Evolutionary conservation across 2,797 vertebrate species (phyloP), one percentile per base, ranked within the genome.

Genomic region (Melanotaenia parkinsoni): DNA sequence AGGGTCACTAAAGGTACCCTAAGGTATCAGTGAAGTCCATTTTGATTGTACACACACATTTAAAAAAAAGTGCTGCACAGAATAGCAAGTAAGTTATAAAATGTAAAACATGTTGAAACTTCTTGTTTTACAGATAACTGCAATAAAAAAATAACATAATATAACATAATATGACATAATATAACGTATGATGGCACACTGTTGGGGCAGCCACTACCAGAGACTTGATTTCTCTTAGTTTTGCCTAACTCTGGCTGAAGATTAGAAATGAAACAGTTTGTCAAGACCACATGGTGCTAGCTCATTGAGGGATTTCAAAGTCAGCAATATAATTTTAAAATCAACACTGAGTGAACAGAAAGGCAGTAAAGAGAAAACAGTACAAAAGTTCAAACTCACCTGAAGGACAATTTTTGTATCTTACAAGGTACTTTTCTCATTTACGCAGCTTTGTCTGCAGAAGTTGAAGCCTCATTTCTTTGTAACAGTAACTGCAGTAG

Each of bases 221-320:
- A 50, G 47, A n/a, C 20, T 10, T 11, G n/a, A 50, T 50, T 22
- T 9, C n/a, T 24, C 22, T 4, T 10, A 24, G 50, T 51, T 24
- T 51, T 3, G 10, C 9, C n/a, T 22, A 24, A 14, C 53, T 54
- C 26, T 54, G 53, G 26, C 13, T 28, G 13, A 26, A 54, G 53
- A 4, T 24, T 28, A 16, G 47, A 51, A 50, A 50, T 24, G 51
- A 26, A 54, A 14, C 51, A 28, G 24, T 54, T 54, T 16, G 51
- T 26, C 24, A 14, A 16, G 51, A 14, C 9, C 24, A 54, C 24
- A 24, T 53, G 51, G 51, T 5, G 24, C 24, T 13, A 53, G 24
- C 24, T 22, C 12, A 53, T 54, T 54, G 53, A 54, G 53, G 26
- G 53, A 54, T 54, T 54, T 54, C 28, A 54, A 54, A 26, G 53